Percentiles rank a stretch among this genome's conserved stretches.
Evolutionary conservation across 2,888 invertebrate genomes (phyloP).

Genomic region (Hydropsyche betteni): DNA sequence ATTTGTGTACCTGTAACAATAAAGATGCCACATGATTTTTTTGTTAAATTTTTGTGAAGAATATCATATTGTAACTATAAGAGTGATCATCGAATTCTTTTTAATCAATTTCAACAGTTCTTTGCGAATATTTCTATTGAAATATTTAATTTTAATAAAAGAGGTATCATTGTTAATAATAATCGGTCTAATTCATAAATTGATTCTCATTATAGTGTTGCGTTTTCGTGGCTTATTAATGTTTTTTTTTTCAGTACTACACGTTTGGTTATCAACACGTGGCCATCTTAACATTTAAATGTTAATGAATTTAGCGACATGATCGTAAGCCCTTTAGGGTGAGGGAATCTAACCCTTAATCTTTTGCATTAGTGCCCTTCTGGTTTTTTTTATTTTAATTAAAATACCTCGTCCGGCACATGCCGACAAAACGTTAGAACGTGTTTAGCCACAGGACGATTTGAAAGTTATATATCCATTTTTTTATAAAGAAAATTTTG

Average conservation of each 20-base stretch:
- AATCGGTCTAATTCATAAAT: neutral
- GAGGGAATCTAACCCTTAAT: constrained; percentile 42
- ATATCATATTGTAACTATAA: too few relatives aligned
- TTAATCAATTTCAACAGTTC: too few relatives aligned
- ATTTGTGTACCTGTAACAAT: too few relatives aligned
- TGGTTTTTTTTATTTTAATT: constrained; percentile 45
- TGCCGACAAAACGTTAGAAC: constrained; percentile 42
- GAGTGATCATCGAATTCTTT: too few relatives aligned
- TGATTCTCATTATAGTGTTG: constrained; percentile 2
- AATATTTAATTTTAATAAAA: too few relatives aligned
- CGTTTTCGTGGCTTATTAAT: neutral
- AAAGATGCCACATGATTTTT: too few relatives aligned
- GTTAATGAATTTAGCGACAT: constrained; percentile 45
- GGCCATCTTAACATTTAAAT: constrained; percentile 24
- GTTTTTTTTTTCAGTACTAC: neutral
- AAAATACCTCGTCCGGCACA: constrained; percentile 43
- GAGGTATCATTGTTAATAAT: too few relatives aligned
- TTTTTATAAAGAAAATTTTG: too few relatives aligned
- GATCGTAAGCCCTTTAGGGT: constrained; percentile 15
- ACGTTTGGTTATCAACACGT: constrained; percentile 2
- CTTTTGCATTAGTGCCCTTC: constrained; percentile 43
- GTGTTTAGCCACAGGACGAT: constrained; percentile 35
- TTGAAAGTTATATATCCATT: too few relatives aligned
- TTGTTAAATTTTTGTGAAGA: too few relatives aligned
- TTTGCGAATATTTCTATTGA: too few relatives aligned